These are phyloP conservation scores for Hydrolagus colliei DNA, from an alignment of 2,797 vertebrate genomes.

Conservation along the genomic window DNA sequence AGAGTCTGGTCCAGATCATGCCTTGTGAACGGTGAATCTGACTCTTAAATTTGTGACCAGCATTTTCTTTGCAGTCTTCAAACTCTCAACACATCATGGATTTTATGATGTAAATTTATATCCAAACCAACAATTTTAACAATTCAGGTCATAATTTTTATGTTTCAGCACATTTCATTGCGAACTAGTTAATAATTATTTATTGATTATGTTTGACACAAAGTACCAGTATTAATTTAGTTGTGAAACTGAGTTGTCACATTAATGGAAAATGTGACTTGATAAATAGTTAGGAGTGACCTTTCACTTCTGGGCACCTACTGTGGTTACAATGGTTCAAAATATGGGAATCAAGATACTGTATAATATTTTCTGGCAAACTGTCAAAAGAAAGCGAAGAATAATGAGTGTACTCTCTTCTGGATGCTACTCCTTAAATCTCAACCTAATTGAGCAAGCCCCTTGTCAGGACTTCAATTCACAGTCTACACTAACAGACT, in stretches of 20 bases:
- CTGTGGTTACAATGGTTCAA: background rate
- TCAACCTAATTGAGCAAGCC: no score
- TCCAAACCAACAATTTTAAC: background rate
- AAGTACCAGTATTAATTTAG: background rate
- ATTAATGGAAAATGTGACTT: background rate
- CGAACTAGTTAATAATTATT: background rate
- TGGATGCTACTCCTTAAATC: no score
- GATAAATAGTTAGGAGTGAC: background rate
- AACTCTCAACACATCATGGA: background rate
- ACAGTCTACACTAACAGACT: no score
- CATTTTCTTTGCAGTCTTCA: background rate
- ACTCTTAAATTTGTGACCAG: background rate
- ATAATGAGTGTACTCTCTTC: background rate
- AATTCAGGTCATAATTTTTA: background rate
- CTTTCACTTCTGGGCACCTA: background rate
- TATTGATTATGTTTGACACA: background rate
- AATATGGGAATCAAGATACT: background rate
- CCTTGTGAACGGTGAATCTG: background rate
- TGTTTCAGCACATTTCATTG: background rate
- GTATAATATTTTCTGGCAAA: no score
- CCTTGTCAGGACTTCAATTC: no score
- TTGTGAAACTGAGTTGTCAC: background rate
- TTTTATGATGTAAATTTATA: background rate
- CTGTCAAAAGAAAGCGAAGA: background rate
- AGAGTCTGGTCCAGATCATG: slow-evolving; percentile 9